Conservation (phyloP, 2,113 vertebrate genomes). For the Catharus minimus region DNA sequence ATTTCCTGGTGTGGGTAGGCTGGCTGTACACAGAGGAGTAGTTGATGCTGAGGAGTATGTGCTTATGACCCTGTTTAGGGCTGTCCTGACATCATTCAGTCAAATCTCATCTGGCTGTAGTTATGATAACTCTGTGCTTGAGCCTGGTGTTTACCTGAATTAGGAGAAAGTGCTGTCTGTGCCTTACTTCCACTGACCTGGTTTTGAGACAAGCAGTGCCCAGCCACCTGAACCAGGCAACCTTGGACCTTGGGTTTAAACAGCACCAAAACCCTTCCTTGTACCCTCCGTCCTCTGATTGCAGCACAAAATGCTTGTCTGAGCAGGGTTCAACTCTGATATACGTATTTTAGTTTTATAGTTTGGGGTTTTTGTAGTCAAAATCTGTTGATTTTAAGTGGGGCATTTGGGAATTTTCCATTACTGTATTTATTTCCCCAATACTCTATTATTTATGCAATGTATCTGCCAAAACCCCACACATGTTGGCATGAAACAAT, state of each 20-base stretch:
- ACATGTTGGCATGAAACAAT: slow-evolving; percentile 11
- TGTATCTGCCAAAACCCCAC: slow-evolving; percentile 26
- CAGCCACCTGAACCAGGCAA: not conserved
- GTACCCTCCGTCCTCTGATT: not conserved
- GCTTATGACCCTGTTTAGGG: not conserved
- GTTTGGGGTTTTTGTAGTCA: not conserved
- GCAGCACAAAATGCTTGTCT: not conserved
- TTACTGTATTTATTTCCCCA: not conserved
- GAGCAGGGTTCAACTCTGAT: not conserved
- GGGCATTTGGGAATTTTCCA: not conserved
- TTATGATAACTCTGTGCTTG: not conserved
- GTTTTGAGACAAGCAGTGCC: not conserved
- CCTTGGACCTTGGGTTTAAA: not conserved
- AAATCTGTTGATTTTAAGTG: slow-evolving; percentile 6
- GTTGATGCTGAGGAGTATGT: not conserved
- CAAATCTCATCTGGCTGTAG: not conserved
- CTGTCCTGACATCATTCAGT: not conserved
- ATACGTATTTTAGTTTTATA: not conserved
- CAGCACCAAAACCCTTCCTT: rapidly evolving
- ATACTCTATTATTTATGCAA: not conserved
- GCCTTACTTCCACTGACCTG: not conserved
- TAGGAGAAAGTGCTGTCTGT: not conserved
- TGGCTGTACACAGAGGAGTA: not conserved
- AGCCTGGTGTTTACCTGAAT: not conserved
- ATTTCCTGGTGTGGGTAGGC: not conserved